These are phyloP conservation scores for Hypotaenidia philippensis DNA, from an alignment of 2,797 vertebrate genomes.

Conservation along the genomic window DNA sequence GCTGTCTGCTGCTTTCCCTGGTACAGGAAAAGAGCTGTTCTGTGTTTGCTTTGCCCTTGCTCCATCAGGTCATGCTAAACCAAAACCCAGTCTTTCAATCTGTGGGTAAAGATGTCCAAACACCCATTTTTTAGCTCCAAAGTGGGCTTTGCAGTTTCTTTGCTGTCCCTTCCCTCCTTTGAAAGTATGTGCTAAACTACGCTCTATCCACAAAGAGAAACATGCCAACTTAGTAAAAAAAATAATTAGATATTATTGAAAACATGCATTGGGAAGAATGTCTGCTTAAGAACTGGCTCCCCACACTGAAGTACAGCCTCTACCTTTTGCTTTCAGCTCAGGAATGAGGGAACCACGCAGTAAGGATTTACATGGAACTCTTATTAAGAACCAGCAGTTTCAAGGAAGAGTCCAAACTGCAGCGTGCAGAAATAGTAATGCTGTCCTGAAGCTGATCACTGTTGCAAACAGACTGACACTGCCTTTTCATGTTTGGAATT, in stretches of 20 bases:
- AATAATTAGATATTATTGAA: slow-evolving; percentile 48
- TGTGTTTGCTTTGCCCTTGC: accelerated
- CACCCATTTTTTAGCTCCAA: neutral
- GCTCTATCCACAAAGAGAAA: neutral
- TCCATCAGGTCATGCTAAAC: neutral
- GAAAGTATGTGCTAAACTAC: neutral
- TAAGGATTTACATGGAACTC: neutral
- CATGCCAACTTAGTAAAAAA: neutral
- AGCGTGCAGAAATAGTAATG: neutral
- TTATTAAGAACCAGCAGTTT: neutral
- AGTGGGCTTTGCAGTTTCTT: neutral
- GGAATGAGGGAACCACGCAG: neutral
- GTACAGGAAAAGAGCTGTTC: neutral
- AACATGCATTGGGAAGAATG: neutral
- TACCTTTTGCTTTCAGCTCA: slow-evolving; percentile 6
- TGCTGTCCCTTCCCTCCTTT: neutral
- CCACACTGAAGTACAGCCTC: neutral
- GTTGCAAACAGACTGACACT: neutral
- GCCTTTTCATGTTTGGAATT: neutral
- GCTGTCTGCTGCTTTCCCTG: neutral
- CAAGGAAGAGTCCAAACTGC: neutral
- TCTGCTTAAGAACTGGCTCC: neutral
- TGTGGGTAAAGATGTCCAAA: neutral
- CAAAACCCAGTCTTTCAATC: neutral
- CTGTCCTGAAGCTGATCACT: neutral